Percentiles rank a stretch among this genome's conserved stretches.
Evolutionary conservation across 2,888 invertebrate genomes (phyloP).

Genomic region (Drosophila pseudotalamancana): DNA sequence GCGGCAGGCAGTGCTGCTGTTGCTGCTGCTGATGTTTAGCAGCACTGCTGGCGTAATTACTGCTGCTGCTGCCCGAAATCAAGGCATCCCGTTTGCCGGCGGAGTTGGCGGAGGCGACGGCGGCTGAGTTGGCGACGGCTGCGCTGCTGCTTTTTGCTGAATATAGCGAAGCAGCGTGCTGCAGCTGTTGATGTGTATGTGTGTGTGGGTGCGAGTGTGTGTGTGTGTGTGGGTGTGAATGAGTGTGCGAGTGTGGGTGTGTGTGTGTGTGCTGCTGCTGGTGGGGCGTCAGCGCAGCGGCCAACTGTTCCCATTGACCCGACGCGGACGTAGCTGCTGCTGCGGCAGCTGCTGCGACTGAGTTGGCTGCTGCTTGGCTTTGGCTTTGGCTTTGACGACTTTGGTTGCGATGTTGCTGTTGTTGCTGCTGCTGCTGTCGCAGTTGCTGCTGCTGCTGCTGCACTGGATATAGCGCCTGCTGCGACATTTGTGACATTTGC

Average conservation of each 20-base stretch:
- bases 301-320: slow-evolving; percentile 82
- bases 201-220: slow-evolving; percentile 24
- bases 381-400: slow-evolving; percentile 79
- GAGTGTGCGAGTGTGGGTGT: slow-evolving; percentile 32
- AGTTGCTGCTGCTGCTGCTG: slow-evolving; percentile 65
- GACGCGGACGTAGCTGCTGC: slow-evolving; percentile 68
- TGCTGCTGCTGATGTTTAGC: slow-evolving; percentile 64
- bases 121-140: slow-evolving; percentile 24
- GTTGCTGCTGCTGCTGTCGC: slow-evolving; percentile 59
- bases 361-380: slow-evolving; percentile 61
- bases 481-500: slow-evolving; percentile 79
- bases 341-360: slow-evolving; percentile 50
- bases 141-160: slow-evolving; percentile 64
- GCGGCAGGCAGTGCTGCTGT: slow-evolving; percentile 74
- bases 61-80: slow-evolving; percentile 83
- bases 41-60: slow-evolving; percentile 49
- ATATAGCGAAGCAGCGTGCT: slow-evolving; percentile 58
- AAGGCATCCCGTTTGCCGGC: slow-evolving; percentile 84
- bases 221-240: slow-evolving; percentile 35
- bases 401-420: slow-evolving; percentile 80
- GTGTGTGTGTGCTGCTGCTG: slow-evolving; percentile 41
- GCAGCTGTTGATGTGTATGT: slow-evolving; percentile 50
- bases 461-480: slow-evolving; percentile 70
- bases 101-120: slow-evolving; percentile 30
- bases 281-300: slow-evolving; percentile 80